Conservation (phyloP, 2,888 invertebrate species). For the Caenorhabditis afra region DNA sequence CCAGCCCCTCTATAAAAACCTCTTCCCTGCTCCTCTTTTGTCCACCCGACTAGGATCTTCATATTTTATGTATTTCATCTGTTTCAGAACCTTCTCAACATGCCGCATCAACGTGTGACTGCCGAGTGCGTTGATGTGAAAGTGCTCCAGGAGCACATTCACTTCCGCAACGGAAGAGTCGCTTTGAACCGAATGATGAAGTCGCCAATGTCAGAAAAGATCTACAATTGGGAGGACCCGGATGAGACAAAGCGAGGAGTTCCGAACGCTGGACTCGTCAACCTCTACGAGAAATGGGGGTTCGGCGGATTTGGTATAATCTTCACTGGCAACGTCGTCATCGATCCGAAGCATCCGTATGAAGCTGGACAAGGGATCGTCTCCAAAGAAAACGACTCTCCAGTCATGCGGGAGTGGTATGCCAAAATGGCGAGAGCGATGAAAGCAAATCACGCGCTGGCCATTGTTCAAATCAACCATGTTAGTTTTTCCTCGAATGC, state of each 20-base stretch:
- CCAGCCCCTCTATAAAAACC: slow-evolving; percentile 32
- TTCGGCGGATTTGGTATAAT: slow-evolving; percentile 72
- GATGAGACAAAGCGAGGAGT: slow-evolving; percentile 63
- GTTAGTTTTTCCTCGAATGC: slow-evolving; percentile 20
- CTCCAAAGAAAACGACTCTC: slow-evolving; percentile 57
- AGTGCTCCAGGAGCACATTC: slow-evolving; percentile 51
- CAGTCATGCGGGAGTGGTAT: slow-evolving; percentile 57
- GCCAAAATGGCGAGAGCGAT: slow-evolving; percentile 45
- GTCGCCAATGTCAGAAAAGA: slow-evolving; percentile 66
- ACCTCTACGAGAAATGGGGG: slow-evolving; percentile 71
- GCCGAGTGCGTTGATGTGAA: slow-evolving; percentile 28
- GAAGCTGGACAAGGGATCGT: slow-evolving; percentile 61
- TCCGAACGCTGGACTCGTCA: slow-evolving; percentile 61
- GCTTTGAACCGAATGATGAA: slow-evolving; percentile 64
- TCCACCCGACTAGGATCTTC: background rate
- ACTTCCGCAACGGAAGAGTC: slow-evolving; percentile 59
- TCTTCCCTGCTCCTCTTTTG: background rate
- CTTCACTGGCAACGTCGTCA: slow-evolving; percentile 69
- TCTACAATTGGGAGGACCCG: slow-evolving; percentile 61
- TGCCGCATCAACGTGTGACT: slow-evolving; percentile 37
- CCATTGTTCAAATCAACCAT: slow-evolving; percentile 63
- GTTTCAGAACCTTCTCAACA: slow-evolving; percentile 5
- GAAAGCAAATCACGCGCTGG: slow-evolving; percentile 65
- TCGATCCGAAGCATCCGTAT: slow-evolving; percentile 67
- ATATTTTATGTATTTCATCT: no score